Evolutionary conservation across 1,140 invertebrate species (phyloP).

Genomic region (Tyrophagus putrescentiae): DNA sequence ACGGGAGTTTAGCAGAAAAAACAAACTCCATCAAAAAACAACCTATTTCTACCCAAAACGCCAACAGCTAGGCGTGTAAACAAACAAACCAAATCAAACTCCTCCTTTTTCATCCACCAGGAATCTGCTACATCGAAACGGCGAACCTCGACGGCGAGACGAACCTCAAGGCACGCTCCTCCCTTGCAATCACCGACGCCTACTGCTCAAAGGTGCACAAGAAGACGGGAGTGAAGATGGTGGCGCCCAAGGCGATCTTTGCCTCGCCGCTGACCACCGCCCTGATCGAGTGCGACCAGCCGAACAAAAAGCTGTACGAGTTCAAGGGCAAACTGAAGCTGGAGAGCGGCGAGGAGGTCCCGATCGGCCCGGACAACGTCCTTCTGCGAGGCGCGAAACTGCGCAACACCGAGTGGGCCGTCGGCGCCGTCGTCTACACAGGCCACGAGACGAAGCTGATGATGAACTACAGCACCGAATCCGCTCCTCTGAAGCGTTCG

Average conservation of each 20-base stretch:
- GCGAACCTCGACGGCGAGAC: conserved; percentile 98
- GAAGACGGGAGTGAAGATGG: conserved; percentile 24
- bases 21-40: too few species aligned
- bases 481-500: conserved; percentile 74
- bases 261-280: conserved; percentile 24
- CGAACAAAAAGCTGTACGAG: conserved; percentile 89
- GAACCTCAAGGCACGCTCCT: conserved; percentile 89
- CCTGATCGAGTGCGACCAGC: conserved; percentile 77
- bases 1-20: too few species aligned
- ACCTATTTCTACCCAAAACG: too few species aligned
- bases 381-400: conserved; percentile 83
- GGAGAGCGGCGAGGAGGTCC: conserved; percentile 40
- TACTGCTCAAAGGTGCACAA: too few species aligned
- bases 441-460: conserved; percentile 95
- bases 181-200: too few species aligned
- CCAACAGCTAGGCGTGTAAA: too few species aligned
- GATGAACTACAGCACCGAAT: conserved; percentile 64
- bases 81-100: too few species aligned
- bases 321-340: conserved; percentile 80
- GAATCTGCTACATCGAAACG: conserved; percentile 99
- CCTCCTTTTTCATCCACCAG: conserved; percentile 36
- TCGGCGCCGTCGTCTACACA: conserved; percentile 81
- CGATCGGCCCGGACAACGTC: conserved; percentile 82
- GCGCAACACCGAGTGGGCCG: conserved; percentile 85
- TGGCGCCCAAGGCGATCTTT: neutral